Evolutionary conservation across 1,140 invertebrate species (phyloP), one percentile per base, ranked within the genome.

Genomic region (Goniozus legneri): DNA sequence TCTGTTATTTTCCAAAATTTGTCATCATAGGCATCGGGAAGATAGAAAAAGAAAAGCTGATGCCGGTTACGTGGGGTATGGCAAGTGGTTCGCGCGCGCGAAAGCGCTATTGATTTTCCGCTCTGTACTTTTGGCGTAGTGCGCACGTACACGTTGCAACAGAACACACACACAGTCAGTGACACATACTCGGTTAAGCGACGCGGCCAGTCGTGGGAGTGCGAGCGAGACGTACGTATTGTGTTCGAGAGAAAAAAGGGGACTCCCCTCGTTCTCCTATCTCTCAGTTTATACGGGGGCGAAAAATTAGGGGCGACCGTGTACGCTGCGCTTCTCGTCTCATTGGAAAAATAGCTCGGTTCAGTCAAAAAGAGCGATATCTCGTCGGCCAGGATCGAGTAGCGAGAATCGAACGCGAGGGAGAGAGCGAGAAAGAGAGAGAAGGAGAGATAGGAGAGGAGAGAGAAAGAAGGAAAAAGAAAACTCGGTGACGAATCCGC

Each of bases 41-140:
- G n/a, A n/a, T n/a, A n/a, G n/a, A n/a, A n/a, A n/a, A n/a, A n/a
- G n/a, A n/a, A n/a, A n/a, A n/a, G n/a, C n/a, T n/a, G n/a, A n/a
- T n/a, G n/a, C n/a, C n/a, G n/a, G n/a, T n/a, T n/a, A n/a, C n/a
- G n/a, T n/a, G n/a, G n/a, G n/a, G n/a, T n/a, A n/a, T n/a, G n/a
- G n/a, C n/a, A n/a, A n/a, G n/a, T n/a, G n/a, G n/a, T n/a, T n/a
- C n/a, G n/a, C n/a, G 4, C 24, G 10, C 24, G 24, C 10, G 24
- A 10, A 50, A 18, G 27, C 47, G 54, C 50, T 69, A 69, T 69
- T 69, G 67, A 69, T 69, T 69, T 68, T 67, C 50, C 52, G n/a
- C n/a, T 41, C 48, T 50, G 45, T 49, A 53, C 58, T 60, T 62
- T 66, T 55, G 49, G 54, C 53, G 53, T 65, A 62, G 52, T 61